A percentile compares a stretch with the other conserved stretches of the same genome.
Conservation (phyloP, 2,888 invertebrate genomes). For the Eustalomyia histrio region DNA sequence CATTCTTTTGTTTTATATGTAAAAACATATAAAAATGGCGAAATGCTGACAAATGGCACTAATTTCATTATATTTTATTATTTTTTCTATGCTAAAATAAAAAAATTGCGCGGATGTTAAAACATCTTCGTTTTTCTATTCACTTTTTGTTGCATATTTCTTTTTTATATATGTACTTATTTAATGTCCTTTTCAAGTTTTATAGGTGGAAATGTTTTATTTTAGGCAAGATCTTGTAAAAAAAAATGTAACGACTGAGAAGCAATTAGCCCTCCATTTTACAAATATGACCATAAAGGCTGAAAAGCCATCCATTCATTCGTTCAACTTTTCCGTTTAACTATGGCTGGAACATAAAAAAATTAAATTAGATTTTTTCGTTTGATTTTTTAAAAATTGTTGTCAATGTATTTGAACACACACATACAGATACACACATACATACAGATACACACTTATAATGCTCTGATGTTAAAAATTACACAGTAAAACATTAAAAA, state of each 20-base stretch:
- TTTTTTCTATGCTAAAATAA: not conserved
- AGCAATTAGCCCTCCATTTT: constrained; percentile 18
- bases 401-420: not conserved
- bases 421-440: not conserved
- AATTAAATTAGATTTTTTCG: constrained; percentile 63
- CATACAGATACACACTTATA: not conserved
- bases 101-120: constrained; percentile 21
- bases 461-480: not conserved
- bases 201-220: constrained; percentile 37
- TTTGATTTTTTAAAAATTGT: constrained; percentile 34
- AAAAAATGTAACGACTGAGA: constrained; percentile 10
- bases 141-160: constrained; percentile 1
- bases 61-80: constrained; percentile 62
- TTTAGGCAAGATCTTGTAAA: not conserved
- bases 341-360: constrained; percentile 13
- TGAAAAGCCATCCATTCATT: not conserved
- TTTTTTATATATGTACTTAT: constrained; percentile 45
- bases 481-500: too few relatives aligned
- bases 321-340: not conserved
- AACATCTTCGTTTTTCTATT: not conserved
- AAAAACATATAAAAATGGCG: constrained; percentile 37
- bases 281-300: constrained; percentile 27
- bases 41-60: constrained; percentile 50
- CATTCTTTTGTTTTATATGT: constrained; percentile 41
- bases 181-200: constrained; percentile 47